Evolutionary conservation across 2,888 invertebrate species (phyloP).

Genomic region (Mycalesis mineus): DNA sequence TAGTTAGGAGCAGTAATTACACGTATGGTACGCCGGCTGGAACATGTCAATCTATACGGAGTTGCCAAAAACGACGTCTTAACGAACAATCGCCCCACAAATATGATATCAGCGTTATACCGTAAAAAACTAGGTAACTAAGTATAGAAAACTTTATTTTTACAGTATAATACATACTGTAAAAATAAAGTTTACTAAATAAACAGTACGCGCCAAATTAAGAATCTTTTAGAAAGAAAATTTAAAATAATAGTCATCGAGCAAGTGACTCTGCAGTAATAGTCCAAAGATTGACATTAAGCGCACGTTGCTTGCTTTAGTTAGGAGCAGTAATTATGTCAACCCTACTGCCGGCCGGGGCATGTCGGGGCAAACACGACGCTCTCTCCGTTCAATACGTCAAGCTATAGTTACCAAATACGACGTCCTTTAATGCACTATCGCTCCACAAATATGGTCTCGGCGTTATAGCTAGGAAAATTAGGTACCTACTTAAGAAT

Average conservation of each 20-base stretch:
- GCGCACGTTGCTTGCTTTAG: neutral
- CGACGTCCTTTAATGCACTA: conserved; percentile 2
- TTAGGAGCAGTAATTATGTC: neutral
- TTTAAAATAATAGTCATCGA: too few relatives aligned
- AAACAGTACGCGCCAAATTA: too few relatives aligned
- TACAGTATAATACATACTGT: too few relatives aligned
- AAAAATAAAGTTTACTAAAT: too few relatives aligned
- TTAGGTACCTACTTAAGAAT: neutral
- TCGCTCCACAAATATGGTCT: neutral
- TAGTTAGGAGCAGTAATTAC: neutral
- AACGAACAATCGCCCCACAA: too few relatives aligned
- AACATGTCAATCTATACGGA: too few relatives aligned
- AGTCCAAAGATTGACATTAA: neutral
- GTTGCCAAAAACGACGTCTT: too few relatives aligned
- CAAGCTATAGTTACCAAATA: conserved; percentile 9
- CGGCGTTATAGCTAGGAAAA: neutral
- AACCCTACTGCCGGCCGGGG: conserved; percentile 1
- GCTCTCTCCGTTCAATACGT: neutral
- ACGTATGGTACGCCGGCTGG: too few relatives aligned
- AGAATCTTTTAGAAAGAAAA: too few relatives aligned
- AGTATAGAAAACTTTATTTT: too few relatives aligned
- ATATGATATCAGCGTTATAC: too few relatives aligned
- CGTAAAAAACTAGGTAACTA: too few relatives aligned
- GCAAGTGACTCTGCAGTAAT: neutral
- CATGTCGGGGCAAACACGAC: conserved; percentile 3